Evolutionary conservation across 2,888 invertebrate species (phyloP).

Genomic region (Drymonia ruficornis): DNA sequence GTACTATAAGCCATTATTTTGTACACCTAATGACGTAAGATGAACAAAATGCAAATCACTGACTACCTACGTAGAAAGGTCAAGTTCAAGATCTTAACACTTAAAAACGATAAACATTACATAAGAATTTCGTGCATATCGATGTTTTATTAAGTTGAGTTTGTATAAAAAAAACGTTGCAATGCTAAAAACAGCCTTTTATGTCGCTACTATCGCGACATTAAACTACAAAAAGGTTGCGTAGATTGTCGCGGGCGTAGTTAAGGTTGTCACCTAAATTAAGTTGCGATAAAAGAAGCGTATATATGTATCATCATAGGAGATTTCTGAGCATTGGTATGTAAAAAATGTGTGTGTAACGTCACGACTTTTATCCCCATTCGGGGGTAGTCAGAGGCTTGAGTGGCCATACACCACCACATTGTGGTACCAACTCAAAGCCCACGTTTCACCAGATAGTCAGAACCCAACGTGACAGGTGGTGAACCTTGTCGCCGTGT

Average conservation of each 20-base stretch:
- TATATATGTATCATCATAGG: too few relatives aligned
- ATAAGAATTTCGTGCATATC: conserved; percentile 4
- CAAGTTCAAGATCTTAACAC: conserved; percentile 23
- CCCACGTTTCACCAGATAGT: too few relatives aligned
- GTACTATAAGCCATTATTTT: background rate
- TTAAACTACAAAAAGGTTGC: conserved; percentile 27
- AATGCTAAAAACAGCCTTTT: conserved; percentile 21
- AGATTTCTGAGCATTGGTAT: too few relatives aligned
- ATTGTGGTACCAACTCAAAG: too few relatives aligned
- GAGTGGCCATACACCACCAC: too few relatives aligned
- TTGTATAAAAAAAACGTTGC: conserved; percentile 9
- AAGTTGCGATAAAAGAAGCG: background rate
- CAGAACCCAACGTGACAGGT: too few relatives aligned
- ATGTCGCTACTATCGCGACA: conserved; percentile 27
- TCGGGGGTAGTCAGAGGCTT: too few relatives aligned
- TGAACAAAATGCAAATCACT: background rate
- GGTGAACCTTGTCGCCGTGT: too few relatives aligned
- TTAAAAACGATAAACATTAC: conserved; percentile 8
- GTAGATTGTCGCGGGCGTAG: conserved; percentile 32
- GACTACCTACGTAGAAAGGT: conserved; percentile 20
- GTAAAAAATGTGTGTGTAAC: too few relatives aligned
- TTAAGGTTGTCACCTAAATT: conserved; percentile 6
- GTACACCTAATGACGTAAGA: background rate
- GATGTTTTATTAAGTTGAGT: conserved; percentile 4
- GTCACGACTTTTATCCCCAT: too few relatives aligned